These are phyloP conservation scores for Aegithalos caudatus DNA, from an alignment of 2,113 vertebrate genomes.

Conservation along the genomic window DNA sequence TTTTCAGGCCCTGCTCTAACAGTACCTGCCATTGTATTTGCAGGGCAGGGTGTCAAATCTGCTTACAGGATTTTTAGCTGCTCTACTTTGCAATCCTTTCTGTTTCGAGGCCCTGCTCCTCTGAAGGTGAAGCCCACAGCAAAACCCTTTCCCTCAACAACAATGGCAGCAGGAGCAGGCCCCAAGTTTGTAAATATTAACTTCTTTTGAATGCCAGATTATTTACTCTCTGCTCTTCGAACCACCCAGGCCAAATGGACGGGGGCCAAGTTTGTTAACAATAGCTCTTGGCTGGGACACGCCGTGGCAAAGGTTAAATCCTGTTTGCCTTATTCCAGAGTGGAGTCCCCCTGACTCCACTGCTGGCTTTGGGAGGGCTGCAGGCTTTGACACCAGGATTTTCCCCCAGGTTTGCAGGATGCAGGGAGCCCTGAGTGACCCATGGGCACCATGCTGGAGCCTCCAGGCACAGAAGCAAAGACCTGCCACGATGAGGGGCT, in stretches of 20 bases:
- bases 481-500: fast-evolving
- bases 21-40: slow-evolving; percentile 32
- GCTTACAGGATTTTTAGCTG: slow-evolving; percentile 11
- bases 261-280: slow-evolving; percentile 48
- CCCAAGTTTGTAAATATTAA: slow-evolving; percentile 33
- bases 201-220: slow-evolving; percentile 11
- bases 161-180: not conserved
- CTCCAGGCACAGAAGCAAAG: not conserved
- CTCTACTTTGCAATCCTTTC: not conserved
- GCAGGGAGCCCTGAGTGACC: fast-evolving
- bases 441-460: fast-evolving
- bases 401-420: not conserved
- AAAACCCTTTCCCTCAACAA: not conserved
- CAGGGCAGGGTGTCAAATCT: slow-evolving; percentile 32
- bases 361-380: not conserved
- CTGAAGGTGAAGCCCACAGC: fast-evolving
- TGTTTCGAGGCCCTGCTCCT: not conserved
- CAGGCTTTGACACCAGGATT: not conserved
- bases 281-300: slow-evolving; percentile 54
- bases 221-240: slow-evolving; percentile 23
- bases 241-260: not conserved
- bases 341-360: not conserved
- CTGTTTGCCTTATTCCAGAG: slow-evolving; percentile 16
- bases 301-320: slow-evolving; percentile 53
- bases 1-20: not conserved